Base-by-base conservation (phyloP, 1,140 invertebrate genomes). In the Ostrea edulis region DNA sequence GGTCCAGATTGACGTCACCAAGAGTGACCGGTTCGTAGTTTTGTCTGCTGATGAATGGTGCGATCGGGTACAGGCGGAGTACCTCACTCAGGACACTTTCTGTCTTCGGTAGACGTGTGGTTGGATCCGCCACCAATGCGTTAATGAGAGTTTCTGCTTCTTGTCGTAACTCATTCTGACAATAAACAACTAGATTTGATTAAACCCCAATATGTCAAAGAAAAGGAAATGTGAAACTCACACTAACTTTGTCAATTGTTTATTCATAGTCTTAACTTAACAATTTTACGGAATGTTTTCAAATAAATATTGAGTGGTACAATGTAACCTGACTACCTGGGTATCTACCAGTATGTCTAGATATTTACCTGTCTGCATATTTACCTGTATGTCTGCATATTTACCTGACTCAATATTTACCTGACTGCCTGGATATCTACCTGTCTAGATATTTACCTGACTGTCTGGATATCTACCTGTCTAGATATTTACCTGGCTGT, bases 21-120 rank as follows among this genome's bases (percentile, higher is more conserved):
- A 91, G 58, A 14, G 87, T 85, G 9, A 91, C 85, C 7, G 87
- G 88, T 2, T 54, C 65, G 68, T 88, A 58, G 22, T 87, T 91
- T 58, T 87, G 88, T 71, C 90, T 54, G 54, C 90, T 91, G n/a
- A 91, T 91, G 71, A 89, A 91, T 7, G 90, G 90, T 14, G 90
- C 90, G 9, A 91, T 91, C 11, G 90, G 87, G 53, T 91, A 91
- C 20, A 89, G 17, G 12, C 90, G 53, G 22, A 91, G 85, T 14
- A 91, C 55, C 62, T 91, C 90, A 51, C 82, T 86, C 82, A 91
- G 62, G 17, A 89, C 65, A 35, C 87, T 88, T 0, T 91, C 90
- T n/a, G 88, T 89, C 55, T 89, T 89, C 3, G 90, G 90, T n/a
- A 89, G 58, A 8, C 68, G 53, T 8, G 68, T 82, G 4, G 81